phyloP scores from a whole-genome alignment of 2,113 vertebrate species.

The Cettia cetti region DNA sequence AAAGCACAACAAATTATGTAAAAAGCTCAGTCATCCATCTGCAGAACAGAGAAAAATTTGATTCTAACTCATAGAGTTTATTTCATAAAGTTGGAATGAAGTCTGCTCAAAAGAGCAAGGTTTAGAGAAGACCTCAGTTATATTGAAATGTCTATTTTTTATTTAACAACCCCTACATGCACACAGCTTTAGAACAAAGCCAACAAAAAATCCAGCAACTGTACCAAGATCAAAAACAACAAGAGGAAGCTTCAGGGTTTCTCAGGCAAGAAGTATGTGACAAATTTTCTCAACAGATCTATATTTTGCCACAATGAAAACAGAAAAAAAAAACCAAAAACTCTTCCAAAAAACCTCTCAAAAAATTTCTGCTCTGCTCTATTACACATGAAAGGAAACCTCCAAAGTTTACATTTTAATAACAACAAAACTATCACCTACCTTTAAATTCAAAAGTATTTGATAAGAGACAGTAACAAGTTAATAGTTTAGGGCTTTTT shows the following conservation, averaged over 20 bases:
- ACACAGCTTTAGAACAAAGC: neutral
- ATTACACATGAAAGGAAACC: neutral
- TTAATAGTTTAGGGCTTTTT: neutral
- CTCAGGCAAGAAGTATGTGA: neutral
- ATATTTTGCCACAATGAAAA: neutral
- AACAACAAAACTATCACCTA: neutral
- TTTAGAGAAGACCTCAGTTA: neutral
- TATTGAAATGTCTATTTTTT: neutral
- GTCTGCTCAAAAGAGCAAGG: neutral
- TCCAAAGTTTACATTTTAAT: neutral
- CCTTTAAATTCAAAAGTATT: neutral
- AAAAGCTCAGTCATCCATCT: neutral
- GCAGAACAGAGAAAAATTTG: neutral
- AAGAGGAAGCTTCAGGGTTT: neutral
- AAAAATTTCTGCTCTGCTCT: neutral
- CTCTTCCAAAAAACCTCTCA: rapidly evolving
- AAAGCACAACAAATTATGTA: neutral
- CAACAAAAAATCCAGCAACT: neutral
- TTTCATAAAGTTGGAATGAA: neutral
- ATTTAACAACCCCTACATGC: neutral
- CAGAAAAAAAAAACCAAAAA: neutral
- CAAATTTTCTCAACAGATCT: neutral
- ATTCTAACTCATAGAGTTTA: neutral
- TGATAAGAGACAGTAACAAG: neutral
- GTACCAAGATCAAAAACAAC: neutral